Conservation (phyloP, 2,888 invertebrate species). For the Brenthis daphne region DNA sequence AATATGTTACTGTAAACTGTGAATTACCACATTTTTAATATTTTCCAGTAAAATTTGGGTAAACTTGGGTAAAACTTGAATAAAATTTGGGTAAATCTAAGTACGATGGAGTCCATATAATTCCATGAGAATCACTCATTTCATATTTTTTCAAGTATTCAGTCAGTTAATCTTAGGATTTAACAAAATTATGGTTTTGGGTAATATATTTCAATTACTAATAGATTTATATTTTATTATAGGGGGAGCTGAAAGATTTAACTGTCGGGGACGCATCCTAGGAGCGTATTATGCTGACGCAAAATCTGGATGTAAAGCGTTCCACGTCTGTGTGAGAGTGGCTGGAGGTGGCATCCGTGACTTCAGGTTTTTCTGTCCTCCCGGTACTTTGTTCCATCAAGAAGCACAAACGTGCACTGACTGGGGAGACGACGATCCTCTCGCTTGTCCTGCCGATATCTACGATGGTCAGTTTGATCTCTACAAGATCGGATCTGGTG, state of each 20-base stretch:
- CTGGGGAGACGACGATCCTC: constrained; percentile 88
- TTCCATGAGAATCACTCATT: too few relatives aligned
- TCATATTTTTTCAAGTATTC: too few relatives aligned
- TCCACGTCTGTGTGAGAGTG: constrained; percentile 93
- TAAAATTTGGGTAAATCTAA: too few relatives aligned
- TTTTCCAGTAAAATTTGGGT: too few relatives aligned
- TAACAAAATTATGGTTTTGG: neutral
- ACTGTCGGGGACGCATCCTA: constrained; percentile 91
- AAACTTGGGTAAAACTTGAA: too few relatives aligned
- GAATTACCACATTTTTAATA: too few relatives aligned
- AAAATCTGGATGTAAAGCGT: constrained; percentile 93
- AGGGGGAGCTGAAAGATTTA: constrained; percentile 85
- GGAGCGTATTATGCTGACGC: constrained; percentile 95
- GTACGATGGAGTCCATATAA: too few relatives aligned
- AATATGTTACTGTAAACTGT: too few relatives aligned
- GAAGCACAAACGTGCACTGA: constrained; percentile 96
- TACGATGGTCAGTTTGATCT: constrained; percentile 94
- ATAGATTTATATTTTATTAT: constrained; percentile 31
- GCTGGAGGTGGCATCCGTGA: constrained; percentile 90
- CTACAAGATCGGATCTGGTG: constrained; percentile 90
- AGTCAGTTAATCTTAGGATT: too few relatives aligned
- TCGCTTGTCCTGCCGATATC: constrained; percentile 91
- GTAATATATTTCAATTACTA: neutral
- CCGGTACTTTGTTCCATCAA: constrained; percentile 95
- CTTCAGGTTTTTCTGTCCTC: constrained; percentile 94